These are phyloP conservation scores for Archips xylosteana DNA, from an alignment of 2,888 invertebrate genomes.

Conservation along the genomic window DNA sequence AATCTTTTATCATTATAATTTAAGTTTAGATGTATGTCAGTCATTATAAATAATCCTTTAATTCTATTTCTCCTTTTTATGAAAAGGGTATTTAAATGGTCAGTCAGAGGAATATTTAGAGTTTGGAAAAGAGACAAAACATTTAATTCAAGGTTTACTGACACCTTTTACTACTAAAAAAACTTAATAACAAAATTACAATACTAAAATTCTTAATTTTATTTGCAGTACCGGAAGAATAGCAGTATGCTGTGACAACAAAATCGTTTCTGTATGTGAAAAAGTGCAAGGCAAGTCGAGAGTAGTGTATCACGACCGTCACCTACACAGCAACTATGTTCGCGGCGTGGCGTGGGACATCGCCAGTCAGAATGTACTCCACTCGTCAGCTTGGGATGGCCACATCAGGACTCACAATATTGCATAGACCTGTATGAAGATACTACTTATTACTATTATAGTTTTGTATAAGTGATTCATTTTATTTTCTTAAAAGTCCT, in stretches of 20 bases:
- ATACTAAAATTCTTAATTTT: constrained; percentile 21
- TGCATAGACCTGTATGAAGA: constrained; percentile 41
- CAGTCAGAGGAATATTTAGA: not conserved
- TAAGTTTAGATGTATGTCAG: too few relatives aligned
- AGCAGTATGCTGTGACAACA: constrained; percentile 79
- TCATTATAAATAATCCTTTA: too few relatives aligned
- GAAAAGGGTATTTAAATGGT: too few relatives aligned
- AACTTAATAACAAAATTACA: not conserved
- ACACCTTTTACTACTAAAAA: not conserved
- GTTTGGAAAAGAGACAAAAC: too few relatives aligned
- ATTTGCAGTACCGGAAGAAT: constrained; percentile 66
- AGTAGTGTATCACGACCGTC: constrained; percentile 66
- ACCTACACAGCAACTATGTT: constrained; percentile 78
- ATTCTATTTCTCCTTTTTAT: too few relatives aligned
- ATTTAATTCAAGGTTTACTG: too few relatives aligned
- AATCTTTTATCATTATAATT: too few relatives aligned
- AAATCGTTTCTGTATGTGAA: constrained; percentile 71
- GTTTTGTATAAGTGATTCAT: not conserved
- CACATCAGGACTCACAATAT: constrained; percentile 71
- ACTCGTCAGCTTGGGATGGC: constrained; percentile 86
- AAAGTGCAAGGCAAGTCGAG: constrained; percentile 55
- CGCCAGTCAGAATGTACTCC: constrained; percentile 64
- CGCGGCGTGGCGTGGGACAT: constrained; percentile 84
- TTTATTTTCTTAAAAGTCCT: not conserved
- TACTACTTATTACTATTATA: constrained; percentile 11